A percentile compares a stretch with the other conserved stretches of the same genome.
These are phyloP conservation scores for Clistopyga incitator DNA, from an alignment of 2,888 invertebrate species.

Conservation along the genomic window DNA sequence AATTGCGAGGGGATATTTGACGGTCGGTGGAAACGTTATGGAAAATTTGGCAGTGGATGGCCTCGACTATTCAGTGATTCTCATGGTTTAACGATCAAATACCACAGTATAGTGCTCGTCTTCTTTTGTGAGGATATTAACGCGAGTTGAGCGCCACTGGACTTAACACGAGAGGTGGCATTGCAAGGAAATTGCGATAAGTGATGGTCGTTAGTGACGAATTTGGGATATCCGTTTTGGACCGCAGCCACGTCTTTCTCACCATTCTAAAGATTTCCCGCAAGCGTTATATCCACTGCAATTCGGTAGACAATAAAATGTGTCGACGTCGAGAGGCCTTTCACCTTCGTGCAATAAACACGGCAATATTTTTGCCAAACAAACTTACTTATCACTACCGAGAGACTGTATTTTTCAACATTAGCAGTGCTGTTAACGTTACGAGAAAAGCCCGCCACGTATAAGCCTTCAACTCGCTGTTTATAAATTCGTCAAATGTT, in stretches of 20 bases:
- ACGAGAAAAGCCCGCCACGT: background rate
- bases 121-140: background rate
- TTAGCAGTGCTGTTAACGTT: background rate
- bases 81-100: background rate
- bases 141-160: background rate
- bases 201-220: conserved; percentile 63
- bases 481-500: background rate
- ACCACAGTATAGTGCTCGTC: background rate
- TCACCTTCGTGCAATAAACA: background rate
- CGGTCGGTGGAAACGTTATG: background rate
- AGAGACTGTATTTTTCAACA: background rate
- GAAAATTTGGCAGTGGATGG: conserved; percentile 35
- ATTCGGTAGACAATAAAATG: background rate
- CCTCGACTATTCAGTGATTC: background rate
- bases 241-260: background rate
- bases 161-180: background rate
- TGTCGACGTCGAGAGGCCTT: conserved; percentile 1
- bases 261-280: background rate
- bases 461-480: background rate
- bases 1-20: background rate
- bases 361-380: background rate
- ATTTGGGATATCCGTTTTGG: conserved; percentile 62
- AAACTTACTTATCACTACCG: background rate
- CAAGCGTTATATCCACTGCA: background rate
- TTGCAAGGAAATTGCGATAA: conserved; percentile 62